Evolutionary conservation across 1,140 invertebrate genomes (phyloP).

Genomic region (Laupala kohalensis): DNA sequence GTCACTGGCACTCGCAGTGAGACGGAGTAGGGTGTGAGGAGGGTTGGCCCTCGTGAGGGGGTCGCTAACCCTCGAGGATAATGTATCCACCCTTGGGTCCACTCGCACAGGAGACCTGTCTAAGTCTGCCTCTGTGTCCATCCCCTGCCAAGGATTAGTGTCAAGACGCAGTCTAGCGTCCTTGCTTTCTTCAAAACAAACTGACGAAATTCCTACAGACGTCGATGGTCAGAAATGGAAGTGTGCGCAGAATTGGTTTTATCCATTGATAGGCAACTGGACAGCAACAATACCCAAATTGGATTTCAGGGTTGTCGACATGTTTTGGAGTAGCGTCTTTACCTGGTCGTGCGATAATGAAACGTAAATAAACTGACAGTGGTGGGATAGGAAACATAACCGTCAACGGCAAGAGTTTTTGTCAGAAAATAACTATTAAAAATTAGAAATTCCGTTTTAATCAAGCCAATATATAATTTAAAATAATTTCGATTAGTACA

Average conservation of each 20-base stretch:
- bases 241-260: background rate
- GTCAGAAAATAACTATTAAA: no score
- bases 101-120: no score
- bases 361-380: background rate
- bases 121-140: no score
- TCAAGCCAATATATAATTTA: no score
- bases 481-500: no score
- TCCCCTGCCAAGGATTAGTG: background rate
- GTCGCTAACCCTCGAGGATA: background rate
- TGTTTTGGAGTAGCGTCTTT: background rate
- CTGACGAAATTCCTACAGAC: background rate
- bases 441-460: no score
- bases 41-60: no score
- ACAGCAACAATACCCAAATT: background rate
- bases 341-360: background rate
- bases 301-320: background rate
- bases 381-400: no score
- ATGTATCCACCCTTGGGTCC: background rate
- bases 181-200: background rate
- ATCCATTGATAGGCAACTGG: background rate
- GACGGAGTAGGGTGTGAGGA: no score
- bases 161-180: background rate
- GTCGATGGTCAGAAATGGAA: background rate
- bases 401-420: no score
- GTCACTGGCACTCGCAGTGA: no score